phyloP scores from a whole-genome alignment of 2,888 invertebrate genomes.

The Sclerodermus sp. region DNA sequence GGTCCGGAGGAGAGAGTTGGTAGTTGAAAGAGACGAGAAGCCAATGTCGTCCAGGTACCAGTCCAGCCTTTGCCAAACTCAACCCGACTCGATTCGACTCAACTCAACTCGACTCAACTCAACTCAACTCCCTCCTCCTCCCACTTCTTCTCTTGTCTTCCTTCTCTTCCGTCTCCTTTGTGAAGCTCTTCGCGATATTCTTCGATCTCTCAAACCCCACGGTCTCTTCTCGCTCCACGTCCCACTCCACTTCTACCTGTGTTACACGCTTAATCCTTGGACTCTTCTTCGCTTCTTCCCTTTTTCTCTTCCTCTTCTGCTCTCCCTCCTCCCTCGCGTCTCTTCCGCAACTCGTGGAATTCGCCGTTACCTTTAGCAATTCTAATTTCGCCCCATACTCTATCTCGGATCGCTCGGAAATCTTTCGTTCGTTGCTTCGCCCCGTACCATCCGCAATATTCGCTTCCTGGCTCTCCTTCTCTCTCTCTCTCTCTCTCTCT shows the following conservation, averaged over 20 bases:
- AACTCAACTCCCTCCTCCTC: too few relatives aligned
- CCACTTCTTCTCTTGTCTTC: too few relatives aligned
- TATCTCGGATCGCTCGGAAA: too few relatives aligned
- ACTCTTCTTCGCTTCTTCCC: too few relatives aligned
- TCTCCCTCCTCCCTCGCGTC: conserved; percentile 7
- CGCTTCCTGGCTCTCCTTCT: background rate
- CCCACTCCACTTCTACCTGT: conserved; percentile 4
- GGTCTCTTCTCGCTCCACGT: conserved; percentile 2
- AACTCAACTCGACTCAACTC: too few relatives aligned
- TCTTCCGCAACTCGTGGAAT: background rate
- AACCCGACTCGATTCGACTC: too few relatives aligned
- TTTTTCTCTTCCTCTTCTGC: background rate
- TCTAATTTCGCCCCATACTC: too few relatives aligned
- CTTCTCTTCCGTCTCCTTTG: conserved; percentile 21
- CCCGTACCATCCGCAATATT: background rate
- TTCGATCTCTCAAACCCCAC: background rate
- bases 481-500: background rate
- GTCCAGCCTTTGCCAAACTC: conserved; percentile 36
- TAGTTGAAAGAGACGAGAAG: conserved; percentile 28
- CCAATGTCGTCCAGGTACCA: conserved; percentile 47
- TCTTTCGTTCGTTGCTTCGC: too few relatives aligned
- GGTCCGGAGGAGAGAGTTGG: conserved; percentile 1
- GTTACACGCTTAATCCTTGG: too few relatives aligned
- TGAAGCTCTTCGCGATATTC: background rate
- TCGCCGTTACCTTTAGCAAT: too few relatives aligned